Evolutionary conservation across 2,113 vertebrate genomes (phyloP), one percentile per base, ranked within the genome.

Genomic region (Cynopterus brachyotis): DNA sequence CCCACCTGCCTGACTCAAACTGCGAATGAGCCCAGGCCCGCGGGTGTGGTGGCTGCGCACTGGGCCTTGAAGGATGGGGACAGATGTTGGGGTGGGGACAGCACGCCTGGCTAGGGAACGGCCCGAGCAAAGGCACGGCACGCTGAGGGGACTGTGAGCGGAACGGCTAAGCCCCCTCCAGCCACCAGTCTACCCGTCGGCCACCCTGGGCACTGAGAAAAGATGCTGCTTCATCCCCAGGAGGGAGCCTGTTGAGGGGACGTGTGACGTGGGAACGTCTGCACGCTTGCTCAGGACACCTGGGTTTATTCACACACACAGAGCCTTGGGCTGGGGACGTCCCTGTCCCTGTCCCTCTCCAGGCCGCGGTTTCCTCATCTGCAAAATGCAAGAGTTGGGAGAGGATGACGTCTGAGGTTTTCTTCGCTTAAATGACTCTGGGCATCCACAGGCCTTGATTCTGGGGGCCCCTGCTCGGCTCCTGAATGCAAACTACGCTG

Each of bases 11-110:
- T 42, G 35, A 37, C 20, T 6, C 78, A 28, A 19, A 28, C 4
- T 24, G 26, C 53, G 12, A 1, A 10, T 0, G n/a, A 84, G 72
- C 11, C 37, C 1, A 28, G 60, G 45, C 37, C 11, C 53, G 30
- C 0, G 1, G 50, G 9, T 9, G 32, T 19, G 5, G 8, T 0
- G 7, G 0, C 24, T 47, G 42, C n/a, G 4, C 72, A 1, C 32
- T 0, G 35, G 32, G 76, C 59, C 81, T 60, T 3, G 7, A n/a
- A 0, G 2, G 47, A 9, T 13, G 12, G 40, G 70, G 15, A 42
- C 9, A 55, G 40, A 6, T 2, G 45, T 9, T 6, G 75, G 30
- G 19, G n/a, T 1, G 9, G 32, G 15, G 59, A 16, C 0, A 26
- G 59, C 40, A 59, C 19, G 16, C 19, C 13, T 4, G 67, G 42